Conservation (phyloP, 2,888 invertebrate genomes). For the Leptogaster cylindrica region DNA sequence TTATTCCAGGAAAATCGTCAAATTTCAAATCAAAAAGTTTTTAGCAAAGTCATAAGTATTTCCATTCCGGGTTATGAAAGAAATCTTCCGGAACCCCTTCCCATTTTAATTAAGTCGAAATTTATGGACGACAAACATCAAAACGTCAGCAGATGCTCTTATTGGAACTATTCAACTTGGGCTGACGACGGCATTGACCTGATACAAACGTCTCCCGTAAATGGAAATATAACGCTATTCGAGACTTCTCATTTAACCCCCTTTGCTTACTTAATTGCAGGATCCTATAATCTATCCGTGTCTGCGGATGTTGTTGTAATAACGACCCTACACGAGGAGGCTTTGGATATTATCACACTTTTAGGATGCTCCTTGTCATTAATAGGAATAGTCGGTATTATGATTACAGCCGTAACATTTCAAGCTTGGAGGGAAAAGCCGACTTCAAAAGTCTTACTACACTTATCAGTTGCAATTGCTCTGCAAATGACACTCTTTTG, state of each 20-base stretch:
- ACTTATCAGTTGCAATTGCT: slow-evolving; percentile 69
- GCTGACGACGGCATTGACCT: slow-evolving; percentile 65
- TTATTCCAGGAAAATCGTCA: slow-evolving; percentile 64
- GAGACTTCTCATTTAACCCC: slow-evolving; percentile 68
- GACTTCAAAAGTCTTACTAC: slow-evolving; percentile 70
- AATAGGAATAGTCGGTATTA: slow-evolving; percentile 66
- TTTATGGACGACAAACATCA: slow-evolving; percentile 9
- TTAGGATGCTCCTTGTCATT: slow-evolving; percentile 68
- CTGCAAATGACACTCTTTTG: slow-evolving; percentile 64
- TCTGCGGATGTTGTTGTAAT: slow-evolving; percentile 54
- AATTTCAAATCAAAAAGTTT: slow-evolving; percentile 52
- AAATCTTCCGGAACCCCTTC: slow-evolving; percentile 65
- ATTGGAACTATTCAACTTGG: slow-evolving; percentile 70
- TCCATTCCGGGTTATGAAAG: slow-evolving; percentile 67
- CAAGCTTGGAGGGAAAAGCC: slow-evolving; percentile 68
- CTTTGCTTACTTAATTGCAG: slow-evolving; percentile 65
- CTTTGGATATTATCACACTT: slow-evolving; percentile 67
- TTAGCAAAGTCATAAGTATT: slow-evolving; percentile 67
- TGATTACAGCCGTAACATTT: slow-evolving; percentile 67
- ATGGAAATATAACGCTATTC: slow-evolving; percentile 60
- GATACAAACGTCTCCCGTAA: slow-evolving; percentile 54
- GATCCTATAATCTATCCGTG: slow-evolving; percentile 53
- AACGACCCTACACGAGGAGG: slow-evolving; percentile 59
- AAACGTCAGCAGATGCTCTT: slow-evolving; percentile 62
- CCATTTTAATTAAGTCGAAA: slow-evolving; percentile 54